These are phyloP conservation scores for Scrobipalpa costella DNA, from an alignment of 2,888 invertebrate species.

Conservation along the genomic window DNA sequence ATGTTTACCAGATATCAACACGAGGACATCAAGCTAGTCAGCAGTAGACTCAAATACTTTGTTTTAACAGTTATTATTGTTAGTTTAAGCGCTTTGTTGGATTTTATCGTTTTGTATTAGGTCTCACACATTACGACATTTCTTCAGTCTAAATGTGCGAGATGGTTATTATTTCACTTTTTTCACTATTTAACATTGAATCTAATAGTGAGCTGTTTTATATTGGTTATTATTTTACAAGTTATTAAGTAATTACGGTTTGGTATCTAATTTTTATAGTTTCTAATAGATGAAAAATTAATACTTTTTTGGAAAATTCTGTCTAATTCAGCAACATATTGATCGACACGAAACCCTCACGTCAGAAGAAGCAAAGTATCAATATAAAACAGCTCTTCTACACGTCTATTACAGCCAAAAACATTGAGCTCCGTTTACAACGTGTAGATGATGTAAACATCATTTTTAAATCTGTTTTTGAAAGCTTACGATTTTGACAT, in stretches of 20 bases:
- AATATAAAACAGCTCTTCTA: constrained; percentile 23
- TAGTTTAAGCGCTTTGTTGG: constrained; percentile 9
- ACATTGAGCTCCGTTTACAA: constrained; percentile 16
- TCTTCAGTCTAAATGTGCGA: constrained; percentile 10
- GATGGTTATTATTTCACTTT: constrained; percentile 4
- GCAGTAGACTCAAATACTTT: constrained; percentile 10
- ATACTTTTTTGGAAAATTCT: too few relatives aligned
- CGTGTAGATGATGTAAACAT: neutral
- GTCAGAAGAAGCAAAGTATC: too few relatives aligned
- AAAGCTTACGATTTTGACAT: neutral
- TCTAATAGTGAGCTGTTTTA: constrained; percentile 21
- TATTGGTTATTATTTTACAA: neutral
- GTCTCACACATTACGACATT: constrained; percentile 11
- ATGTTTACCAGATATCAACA: constrained; percentile 2
- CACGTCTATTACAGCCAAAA: constrained; percentile 17
- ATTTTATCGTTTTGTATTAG: neutral
- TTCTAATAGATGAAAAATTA: too few relatives aligned
- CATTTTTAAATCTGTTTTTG: neutral
- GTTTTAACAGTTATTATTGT: neutral
- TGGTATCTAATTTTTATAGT: too few relatives aligned
- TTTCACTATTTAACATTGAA: constrained; percentile 14
- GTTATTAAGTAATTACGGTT: neutral
- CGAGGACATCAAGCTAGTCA: constrained; percentile 25
- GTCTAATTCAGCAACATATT: too few relatives aligned
- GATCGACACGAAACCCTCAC: too few relatives aligned